Evolutionary conservation across 2,888 invertebrate genomes (phyloP).

Genomic region (Chalcosyrphus nemorum): DNA sequence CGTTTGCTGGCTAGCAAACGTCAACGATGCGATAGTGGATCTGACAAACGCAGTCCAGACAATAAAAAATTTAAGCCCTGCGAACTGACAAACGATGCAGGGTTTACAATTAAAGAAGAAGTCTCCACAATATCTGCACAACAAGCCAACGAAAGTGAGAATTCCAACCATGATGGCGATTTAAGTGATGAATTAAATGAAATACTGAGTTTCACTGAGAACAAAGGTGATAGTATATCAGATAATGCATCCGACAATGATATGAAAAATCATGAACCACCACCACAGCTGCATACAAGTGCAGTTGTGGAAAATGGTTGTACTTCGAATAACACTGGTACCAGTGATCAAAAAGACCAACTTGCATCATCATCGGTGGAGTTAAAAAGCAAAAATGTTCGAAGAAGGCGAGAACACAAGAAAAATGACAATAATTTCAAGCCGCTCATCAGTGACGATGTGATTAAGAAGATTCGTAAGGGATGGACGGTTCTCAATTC

Average conservation of each 20-base stretch:
- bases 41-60: slow-evolving; percentile 83
- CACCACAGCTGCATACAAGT: too few relatives aligned
- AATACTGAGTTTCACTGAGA: slow-evolving; percentile 36
- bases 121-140: slow-evolving; percentile 1
- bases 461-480: slow-evolving; percentile 79
- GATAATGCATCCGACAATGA: slow-evolving; percentile 40
- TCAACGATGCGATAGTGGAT: slow-evolving; percentile 85
- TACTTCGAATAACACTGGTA: slow-evolving; percentile 3
- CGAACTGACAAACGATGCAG: slow-evolving; percentile 41
- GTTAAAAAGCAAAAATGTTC: slow-evolving; percentile 44
- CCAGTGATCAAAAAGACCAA: slow-evolving; percentile 34
- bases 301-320: slow-evolving; percentile 36
- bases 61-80: slow-evolving; percentile 82
- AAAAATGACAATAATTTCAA: slow-evolving; percentile 76
- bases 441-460: slow-evolving; percentile 80
- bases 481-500: slow-evolving; percentile 92
- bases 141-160: slow-evolving; percentile 49
- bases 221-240: slow-evolving; percentile 30
- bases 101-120: slow-evolving; percentile 42
- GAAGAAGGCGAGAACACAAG: slow-evolving; percentile 34
- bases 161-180: slow-evolving; percentile 53
- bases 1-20: slow-evolving; percentile 79
- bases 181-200: slow-evolving; percentile 56
- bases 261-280: slow-evolving; percentile 11
- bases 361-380: slow-evolving; percentile 5